These are phyloP conservation scores for Eristalis intricaria DNA, from an alignment of 2,888 invertebrate species.

Conservation along the genomic window DNA sequence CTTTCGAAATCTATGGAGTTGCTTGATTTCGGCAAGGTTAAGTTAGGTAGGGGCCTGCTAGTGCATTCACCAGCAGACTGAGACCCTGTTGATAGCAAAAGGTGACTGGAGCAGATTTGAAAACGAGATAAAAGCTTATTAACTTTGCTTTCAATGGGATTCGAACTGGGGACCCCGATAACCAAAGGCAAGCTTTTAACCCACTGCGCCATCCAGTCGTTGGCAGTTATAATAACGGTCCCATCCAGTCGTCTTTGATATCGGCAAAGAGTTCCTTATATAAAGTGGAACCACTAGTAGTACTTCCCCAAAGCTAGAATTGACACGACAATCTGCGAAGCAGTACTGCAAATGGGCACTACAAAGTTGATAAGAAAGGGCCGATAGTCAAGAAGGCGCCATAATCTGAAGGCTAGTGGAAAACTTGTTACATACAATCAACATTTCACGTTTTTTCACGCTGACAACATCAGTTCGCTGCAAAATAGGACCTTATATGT, in stretches of 20 bases:
- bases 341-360: conserved; percentile 83
- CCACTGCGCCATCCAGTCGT: too few relatives aligned
- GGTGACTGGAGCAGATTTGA: too few relatives aligned
- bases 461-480: conserved; percentile 83
- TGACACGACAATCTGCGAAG: conserved; percentile 79
- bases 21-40: too few relatives aligned
- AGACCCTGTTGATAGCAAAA: too few relatives aligned
- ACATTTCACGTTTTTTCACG: conserved; percentile 83
- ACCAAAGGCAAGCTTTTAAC: too few relatives aligned
- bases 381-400: conserved; percentile 84
- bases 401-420: conserved; percentile 82
- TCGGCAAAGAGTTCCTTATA: conserved; percentile 79
- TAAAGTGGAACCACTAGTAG: conserved; percentile 81
- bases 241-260: too few relatives aligned
- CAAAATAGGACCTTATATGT: conserved; percentile 53
- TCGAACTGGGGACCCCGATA: too few relatives aligned
- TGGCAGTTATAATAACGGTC: too few relatives aligned
- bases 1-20: conserved; percentile 80
- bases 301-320: conserved; percentile 82
- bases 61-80: too few relatives aligned
- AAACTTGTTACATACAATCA: conserved; percentile 83
- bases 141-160: too few relatives aligned
- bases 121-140: too few relatives aligned
- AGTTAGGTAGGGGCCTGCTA: too few relatives aligned
- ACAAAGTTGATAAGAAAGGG: conserved; percentile 85